phyloP scores from a whole-genome alignment of 2,797 vertebrate species.

The Pelobates cultripes region DNA sequence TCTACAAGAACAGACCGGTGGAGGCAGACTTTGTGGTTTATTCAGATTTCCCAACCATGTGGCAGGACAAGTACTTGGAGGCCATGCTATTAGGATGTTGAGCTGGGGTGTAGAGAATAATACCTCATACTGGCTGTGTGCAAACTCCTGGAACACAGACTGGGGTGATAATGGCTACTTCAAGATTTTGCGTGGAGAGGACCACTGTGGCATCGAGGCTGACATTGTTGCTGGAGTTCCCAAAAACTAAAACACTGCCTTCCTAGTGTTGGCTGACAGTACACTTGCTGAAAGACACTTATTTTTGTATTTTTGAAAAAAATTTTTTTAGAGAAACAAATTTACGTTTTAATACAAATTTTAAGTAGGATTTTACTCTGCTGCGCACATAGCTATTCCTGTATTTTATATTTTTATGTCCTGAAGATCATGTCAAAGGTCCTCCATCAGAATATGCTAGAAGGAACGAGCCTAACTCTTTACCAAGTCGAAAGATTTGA shows the following conservation, averaged over 20 bases:
- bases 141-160: conserved; percentile 97
- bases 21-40: conserved; percentile 91
- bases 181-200: conserved; percentile 87
- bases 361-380: too few species aligned
- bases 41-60: conserved; percentile 87
- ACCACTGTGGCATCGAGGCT: conserved; percentile 95
- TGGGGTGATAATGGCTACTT: conserved; percentile 96
- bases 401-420: too few species aligned
- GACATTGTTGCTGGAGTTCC: conserved; percentile 91
- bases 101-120: conserved; percentile 88
- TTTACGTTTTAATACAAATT: too few species aligned
- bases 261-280: too few species aligned
- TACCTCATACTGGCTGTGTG: conserved; percentile 90
- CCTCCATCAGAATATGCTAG: too few species aligned
- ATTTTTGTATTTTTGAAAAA: too few species aligned
- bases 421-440: too few species aligned
- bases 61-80: conserved; percentile 80
- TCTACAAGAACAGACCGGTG: conserved; percentile 91
- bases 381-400: too few species aligned
- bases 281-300: too few species aligned
- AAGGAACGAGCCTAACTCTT: too few species aligned
- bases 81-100: conserved; percentile 91
- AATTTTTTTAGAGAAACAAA: too few species aligned
- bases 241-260: conserved; percentile 52
- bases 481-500: too few species aligned